These are phyloP conservation scores for Macrostomum cliftonense DNA, from an alignment of 2,888 invertebrate species.

Conservation along the genomic window DNA sequence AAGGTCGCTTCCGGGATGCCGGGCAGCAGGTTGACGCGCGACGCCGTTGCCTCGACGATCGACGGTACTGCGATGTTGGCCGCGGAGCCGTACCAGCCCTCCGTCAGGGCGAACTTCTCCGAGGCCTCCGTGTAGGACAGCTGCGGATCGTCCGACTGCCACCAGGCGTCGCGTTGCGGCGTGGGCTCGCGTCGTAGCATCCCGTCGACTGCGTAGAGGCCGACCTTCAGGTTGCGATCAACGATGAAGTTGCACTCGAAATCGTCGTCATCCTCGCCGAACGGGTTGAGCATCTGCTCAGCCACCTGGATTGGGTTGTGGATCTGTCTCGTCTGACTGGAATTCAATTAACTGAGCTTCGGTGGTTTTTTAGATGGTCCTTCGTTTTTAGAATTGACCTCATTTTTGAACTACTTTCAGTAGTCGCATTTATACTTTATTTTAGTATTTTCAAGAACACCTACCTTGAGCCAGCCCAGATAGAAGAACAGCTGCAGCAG, in stretches of 20 bases:
- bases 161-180: conserved; percentile 43
- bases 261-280: conserved; percentile 83
- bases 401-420: not conserved
- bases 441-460: too few species aligned
- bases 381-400: too few species aligned
- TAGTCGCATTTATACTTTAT: too few species aligned
- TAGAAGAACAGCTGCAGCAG: conserved; percentile 53
- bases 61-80: too few species aligned
- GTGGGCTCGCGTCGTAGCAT: conserved; percentile 62
- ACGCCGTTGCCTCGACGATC: too few species aligned
- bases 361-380: too few species aligned
- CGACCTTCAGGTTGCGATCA: conserved; percentile 68
- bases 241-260: conserved; percentile 80
- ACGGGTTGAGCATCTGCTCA: conserved; percentile 77
- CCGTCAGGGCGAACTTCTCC: too few species aligned
- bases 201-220: conserved; percentile 64
- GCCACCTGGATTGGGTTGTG: conserved; percentile 53
- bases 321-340: too few species aligned
- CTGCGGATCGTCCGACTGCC: conserved; percentile 31
- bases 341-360: too few species aligned
- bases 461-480: conserved; percentile 50
- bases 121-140: conserved; percentile 26
- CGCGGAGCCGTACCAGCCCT: too few species aligned
- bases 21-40: too few species aligned
- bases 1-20: too few species aligned